Evolutionary conservation across 2,113 vertebrate genomes (phyloP), one percentile per base, ranked within the genome.

Genomic region (Carettochelys insculpta): DNA sequence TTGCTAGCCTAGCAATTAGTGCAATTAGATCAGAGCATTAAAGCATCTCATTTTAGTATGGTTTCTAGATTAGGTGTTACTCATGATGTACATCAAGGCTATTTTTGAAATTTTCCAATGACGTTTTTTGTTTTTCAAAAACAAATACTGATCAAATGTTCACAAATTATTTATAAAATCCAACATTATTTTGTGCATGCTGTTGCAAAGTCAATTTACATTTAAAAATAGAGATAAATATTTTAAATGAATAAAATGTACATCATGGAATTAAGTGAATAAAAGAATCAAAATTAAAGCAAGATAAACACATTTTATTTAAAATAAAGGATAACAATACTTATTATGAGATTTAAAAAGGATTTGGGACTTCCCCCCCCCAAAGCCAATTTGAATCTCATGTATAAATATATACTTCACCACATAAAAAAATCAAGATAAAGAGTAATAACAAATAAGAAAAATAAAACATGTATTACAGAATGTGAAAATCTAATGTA

Each of bases 191-290:
- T 85, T 91, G 79, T 38, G 58, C 77, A 87, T 83, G 84, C 90
- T 90, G 86, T 78, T 95, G 86, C 51, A 94, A 94, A 91, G 92
- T 90, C 80, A 87, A 20, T 76, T 75, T 88, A 78, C 83, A 83
- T 52, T 41, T 50, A 93, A 82, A 93, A 90, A 90, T 89, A 82
- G 11, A 52, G 48, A 25, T 75, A 80, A 90, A 88, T 43, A 82
- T 48, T 88, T 76, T 47, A 58, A 53, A 79, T n/a, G 29, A 88
- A 86, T 83, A 89, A 94, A 97, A 97, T 97, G 97, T 97, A 97
- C 96, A 98, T 97, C 97, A 97, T 96, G 97, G 75, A 96, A 96
- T 83, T 88, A 97, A 92, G 82, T 94, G 85, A 97, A 95, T 52
- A 92, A 90, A 96, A 95, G 29, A 89, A 93, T 86, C 56, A 93